Percentiles rank a stretch among this genome's conserved stretches.
Evolutionary conservation across 2,797 vertebrate genomes (phyloP).

Genomic region (Molossus molossus): DNA sequence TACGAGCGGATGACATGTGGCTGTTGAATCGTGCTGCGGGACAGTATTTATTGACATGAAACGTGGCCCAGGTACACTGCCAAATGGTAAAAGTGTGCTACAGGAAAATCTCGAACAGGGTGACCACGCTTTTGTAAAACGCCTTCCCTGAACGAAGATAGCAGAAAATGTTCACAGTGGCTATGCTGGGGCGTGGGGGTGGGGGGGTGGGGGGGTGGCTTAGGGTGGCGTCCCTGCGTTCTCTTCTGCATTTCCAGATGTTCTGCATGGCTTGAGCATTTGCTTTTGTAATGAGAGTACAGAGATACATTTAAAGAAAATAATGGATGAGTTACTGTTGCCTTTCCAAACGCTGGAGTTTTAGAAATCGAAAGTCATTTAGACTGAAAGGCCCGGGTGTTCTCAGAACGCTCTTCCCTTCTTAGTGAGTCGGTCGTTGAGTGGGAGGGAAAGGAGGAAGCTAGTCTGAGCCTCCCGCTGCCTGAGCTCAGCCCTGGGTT

Average conservation of each 20-base stretch:
- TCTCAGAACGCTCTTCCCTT: not conserved
- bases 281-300: not conserved
- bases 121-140: accelerated
- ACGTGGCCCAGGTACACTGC: not conserved
- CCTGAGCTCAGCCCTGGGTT: not conserved
- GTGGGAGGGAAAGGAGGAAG: not conserved
- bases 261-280: not conserved
- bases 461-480: not conserved
- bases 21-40: not conserved
- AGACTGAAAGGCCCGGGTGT: accelerated
- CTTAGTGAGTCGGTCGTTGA: not conserved
- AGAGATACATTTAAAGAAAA: not conserved
- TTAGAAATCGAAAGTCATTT: not conserved
- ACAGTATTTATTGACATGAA: not conserved
- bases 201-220: no score
- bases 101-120: not conserved
- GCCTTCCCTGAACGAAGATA: not conserved
- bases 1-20: not conserved
- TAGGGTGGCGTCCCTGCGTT: no score
- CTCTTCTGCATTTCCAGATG: not conserved
- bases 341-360: not conserved
- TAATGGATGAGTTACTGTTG: not conserved
- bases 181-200: no score
- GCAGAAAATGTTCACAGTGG: not conserved
- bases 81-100: not conserved